These are phyloP conservation scores for Actenoides hombroni DNA, from an alignment of 2,113 vertebrate genomes.

Conservation along the genomic window DNA sequence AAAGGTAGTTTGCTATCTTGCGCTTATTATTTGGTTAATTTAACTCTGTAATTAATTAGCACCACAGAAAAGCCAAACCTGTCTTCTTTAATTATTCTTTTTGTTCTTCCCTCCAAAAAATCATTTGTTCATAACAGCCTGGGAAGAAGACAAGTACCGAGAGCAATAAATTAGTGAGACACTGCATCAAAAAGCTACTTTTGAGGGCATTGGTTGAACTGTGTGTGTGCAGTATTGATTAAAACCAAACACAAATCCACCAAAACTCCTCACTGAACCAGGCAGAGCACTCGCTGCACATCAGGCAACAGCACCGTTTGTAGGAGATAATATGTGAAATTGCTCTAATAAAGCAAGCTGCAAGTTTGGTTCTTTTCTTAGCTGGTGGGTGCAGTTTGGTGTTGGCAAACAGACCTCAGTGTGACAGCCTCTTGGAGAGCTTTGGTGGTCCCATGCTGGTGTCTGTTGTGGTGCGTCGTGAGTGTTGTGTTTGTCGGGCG, in stretches of 20 bases:
- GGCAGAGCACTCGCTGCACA: neutral
- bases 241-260: neutral
- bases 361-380: neutral
- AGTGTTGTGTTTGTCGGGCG: neutral
- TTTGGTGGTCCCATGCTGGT: neutral
- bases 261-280: neutral
- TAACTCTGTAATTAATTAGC: constrained; percentile 1
- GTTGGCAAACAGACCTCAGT: neutral
- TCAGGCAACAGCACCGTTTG: neutral
- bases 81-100: neutral
- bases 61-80: neutral
- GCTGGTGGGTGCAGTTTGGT: neutral
- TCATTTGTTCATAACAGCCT: neutral
- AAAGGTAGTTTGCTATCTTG: neutral
- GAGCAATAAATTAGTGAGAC: neutral
- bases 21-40: neutral
- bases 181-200: neutral
- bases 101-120: neutral
- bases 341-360: neutral
- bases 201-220: neutral
- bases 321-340: neutral
- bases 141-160: neutral
- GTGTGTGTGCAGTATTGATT: neutral
- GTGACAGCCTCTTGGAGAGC: neutral
- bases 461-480: neutral